phyloP scores from a whole-genome alignment of 1,140 invertebrate genomes.

The Drosophila arawakana region DNA sequence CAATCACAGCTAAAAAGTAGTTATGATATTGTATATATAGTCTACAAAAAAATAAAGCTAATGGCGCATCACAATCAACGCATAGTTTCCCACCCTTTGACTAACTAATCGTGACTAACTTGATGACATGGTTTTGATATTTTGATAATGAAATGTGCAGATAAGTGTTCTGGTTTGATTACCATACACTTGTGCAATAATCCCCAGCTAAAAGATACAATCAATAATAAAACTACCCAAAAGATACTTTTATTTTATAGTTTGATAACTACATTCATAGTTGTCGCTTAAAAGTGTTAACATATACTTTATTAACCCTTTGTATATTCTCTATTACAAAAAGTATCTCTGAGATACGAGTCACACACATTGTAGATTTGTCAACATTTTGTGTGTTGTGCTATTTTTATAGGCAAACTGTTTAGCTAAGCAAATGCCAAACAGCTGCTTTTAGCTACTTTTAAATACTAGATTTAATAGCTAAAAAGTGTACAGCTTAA shows the following conservation, averaged over 20 bases:
- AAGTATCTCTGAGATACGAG: too few relatives aligned
- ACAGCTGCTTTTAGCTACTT: not conserved
- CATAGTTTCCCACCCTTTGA: conserved; percentile 16
- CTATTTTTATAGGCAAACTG: too few relatives aligned
- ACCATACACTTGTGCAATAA: not conserved
- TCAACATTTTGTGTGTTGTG: too few relatives aligned
- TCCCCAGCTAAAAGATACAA: not conserved
- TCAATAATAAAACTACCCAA: too few relatives aligned
- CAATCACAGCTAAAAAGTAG: conserved; percentile 14
- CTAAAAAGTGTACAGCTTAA: not conserved
- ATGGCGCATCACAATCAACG: conserved; percentile 51
- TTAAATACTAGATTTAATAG: conserved; percentile 7
- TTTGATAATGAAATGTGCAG: conserved; percentile 1
- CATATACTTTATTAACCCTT: too few relatives aligned
- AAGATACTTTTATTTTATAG: not conserved
- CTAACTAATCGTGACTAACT: conserved; percentile 48
- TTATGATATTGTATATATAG: not conserved
- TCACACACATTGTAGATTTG: too few relatives aligned
- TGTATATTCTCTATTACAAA: too few relatives aligned
- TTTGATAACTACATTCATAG: too few relatives aligned
- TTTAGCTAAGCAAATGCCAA: not conserved
- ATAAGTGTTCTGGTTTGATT: conserved; percentile 4
- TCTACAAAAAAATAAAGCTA: conserved; percentile 27
- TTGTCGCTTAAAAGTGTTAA: too few relatives aligned
- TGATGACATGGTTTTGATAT: conserved; percentile 31